phyloP scores from a whole-genome alignment of 2,888 invertebrate species.

The Aethes cnicana region DNA sequence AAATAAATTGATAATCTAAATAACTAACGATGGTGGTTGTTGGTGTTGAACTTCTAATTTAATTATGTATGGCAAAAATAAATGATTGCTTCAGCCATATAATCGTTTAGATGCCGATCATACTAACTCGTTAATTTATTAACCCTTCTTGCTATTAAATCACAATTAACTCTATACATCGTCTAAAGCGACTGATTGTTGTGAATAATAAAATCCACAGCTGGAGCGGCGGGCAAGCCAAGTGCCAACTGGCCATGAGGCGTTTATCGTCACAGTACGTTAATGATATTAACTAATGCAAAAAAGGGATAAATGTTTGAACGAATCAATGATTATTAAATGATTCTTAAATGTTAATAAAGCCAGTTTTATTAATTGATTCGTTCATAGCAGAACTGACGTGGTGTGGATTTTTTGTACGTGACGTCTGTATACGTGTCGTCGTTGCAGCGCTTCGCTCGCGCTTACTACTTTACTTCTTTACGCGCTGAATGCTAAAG shows the following conservation, averaged over 20 bases:
- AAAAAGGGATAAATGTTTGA: slow-evolving; percentile 37
- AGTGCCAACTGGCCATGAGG: slow-evolving; percentile 67
- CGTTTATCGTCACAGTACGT: slow-evolving; percentile 76
- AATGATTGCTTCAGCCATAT: no score
- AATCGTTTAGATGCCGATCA: no score
- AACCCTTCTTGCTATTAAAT: no score
- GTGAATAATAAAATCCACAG: slow-evolving; percentile 60
- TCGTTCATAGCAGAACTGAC: slow-evolving; percentile 51
- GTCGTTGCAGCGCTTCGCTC: slow-evolving; percentile 67
- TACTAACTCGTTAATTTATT: no score
- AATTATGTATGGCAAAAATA: no score
- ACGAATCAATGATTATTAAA: slow-evolving; percentile 38
- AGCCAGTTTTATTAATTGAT: slow-evolving; percentile 41
- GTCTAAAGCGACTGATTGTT: slow-evolving; percentile 43
- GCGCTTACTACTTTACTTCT: slow-evolving; percentile 41
- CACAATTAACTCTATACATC: no score
- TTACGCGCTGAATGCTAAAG: slow-evolving; percentile 14
- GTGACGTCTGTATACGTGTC: slow-evolving; percentile 51
- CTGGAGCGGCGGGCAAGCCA: slow-evolving; percentile 66
- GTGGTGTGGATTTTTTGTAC: slow-evolving; percentile 66
- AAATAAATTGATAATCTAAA: no score
- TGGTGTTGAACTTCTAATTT: no score
- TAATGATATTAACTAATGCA: slow-evolving; percentile 60
- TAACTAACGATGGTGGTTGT: no score
- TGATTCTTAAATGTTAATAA: not conserved